Percentiles rank a stretch among this genome's conserved stretches.
Conservation (phyloP, 2,113 vertebrate species). For the Aspidoscelis tigris region DNA sequence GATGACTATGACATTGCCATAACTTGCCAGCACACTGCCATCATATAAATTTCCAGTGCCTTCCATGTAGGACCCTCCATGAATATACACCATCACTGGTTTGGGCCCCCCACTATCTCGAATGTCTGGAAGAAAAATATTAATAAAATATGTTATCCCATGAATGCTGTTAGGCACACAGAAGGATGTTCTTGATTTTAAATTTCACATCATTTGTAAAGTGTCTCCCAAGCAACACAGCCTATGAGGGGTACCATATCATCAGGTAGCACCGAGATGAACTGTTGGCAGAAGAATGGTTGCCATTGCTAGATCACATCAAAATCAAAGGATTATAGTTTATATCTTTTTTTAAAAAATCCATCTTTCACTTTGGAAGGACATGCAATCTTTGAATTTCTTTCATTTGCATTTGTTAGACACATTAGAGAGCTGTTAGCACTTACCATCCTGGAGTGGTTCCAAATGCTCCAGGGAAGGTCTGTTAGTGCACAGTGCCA, state of each 20-base stretch:
- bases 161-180: conserved; percentile 55
- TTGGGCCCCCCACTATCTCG: conserved; percentile 99
- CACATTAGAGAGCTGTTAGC: background rate
- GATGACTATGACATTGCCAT: conserved; percentile 99
- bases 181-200: conserved; percentile 44
- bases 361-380: conserved; percentile 47
- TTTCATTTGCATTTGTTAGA: background rate
- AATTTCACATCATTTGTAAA: conserved; percentile 45
- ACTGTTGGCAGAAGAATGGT: background rate
- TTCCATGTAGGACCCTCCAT: conserved; percentile 99
- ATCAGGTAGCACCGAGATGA: background rate
- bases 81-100: conserved; percentile 99
- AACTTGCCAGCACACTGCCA: conserved; percentile 99
- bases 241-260: background rate
- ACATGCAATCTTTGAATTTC: background rate
- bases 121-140: conserved; percentile 92
- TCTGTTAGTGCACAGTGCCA: no score
- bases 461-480: no score
- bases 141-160: conserved; percentile 75
- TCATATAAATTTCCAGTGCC: conserved; percentile 99
- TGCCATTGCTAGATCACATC: background rate
- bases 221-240: conserved; percentile 81
- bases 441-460: no score
- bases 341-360: no score
- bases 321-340: background rate